Evolutionary conservation across 2,797 vertebrate genomes (phyloP), one percentile per base, ranked within the genome.

Genomic region (Bradypodion ventrale): DNA sequence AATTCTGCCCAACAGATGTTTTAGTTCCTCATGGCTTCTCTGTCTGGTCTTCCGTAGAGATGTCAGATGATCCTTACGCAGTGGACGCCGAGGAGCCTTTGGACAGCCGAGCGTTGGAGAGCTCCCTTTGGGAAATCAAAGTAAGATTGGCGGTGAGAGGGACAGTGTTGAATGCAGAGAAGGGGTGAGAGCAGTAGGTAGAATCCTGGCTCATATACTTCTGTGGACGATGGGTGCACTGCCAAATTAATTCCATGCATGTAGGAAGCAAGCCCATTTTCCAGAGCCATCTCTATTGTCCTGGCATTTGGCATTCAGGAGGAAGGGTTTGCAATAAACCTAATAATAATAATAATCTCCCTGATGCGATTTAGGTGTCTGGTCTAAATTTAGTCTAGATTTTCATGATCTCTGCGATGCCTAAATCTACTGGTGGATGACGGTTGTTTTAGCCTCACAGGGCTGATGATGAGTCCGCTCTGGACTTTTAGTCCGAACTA

Each of bases 101-200:
- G 75, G 91, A 94, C 91, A 97, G 97, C 92, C 89, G 76, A 21
- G 98, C 98, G 70, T 90, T 99, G 91, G 97, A 99, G 86, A 99
- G 98, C 95, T 99, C 96, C 74, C 94, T 99, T 65, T 99, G 99
- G 99, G 99, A 99, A 92, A 94, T 99, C 5, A 96, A 97, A 97
- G 99, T 99, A 87, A 77, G 88, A 59, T 52, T 7, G 7, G 2
- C 29, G 7, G 5, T 19, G 37, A 29, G 35, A 56, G 2, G 52
- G 10, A 35, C 15, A 1, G 1, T 23, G 15, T 21, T 13, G 19
- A 32, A 60, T 56, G 19, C 15, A 16, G 7, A 7, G 19, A 3
- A 42, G 5, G 46, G 46, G 1, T 12, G 46, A 52, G 13, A 19
- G 5, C 15, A 56, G 19, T 52, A 56, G 16, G 65, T 16, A 23